Evolutionary conservation across 1,140 invertebrate species (phyloP), one percentile per base, ranked within the genome.

Genomic region (Trachymyrmex cornetzi): DNA sequence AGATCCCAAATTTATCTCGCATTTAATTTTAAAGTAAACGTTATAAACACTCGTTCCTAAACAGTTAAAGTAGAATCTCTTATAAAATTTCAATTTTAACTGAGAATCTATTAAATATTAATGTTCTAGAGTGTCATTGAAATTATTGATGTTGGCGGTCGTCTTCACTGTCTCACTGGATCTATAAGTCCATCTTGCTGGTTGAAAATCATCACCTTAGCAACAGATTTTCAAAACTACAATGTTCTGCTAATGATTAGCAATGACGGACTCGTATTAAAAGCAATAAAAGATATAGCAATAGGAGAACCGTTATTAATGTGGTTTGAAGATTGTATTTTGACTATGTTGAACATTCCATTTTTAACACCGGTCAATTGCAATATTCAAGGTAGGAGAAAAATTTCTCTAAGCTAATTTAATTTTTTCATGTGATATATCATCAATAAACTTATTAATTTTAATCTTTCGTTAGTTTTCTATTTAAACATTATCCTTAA

Each of bases 281-380:
- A 95, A 92, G 93, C 95, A 3, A 95, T 96, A 3, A 95, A 95
- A 87, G 85, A 92, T 0, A 95, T 98, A 6, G 86, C 91, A 55
- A 90, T 93, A 14, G 97, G 96, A 0, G 96, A 98, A 82, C 96
- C 97, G 87, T 92, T 98, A 0, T 93, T 96, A 12, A 95, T 98
- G 86, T 99, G 98, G 98, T 98, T 98, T 93, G 97, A 97, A 0
- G 97, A 98, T 64, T 96, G 97, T 77, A 94, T 98, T 55, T 95
- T 98, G 0, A 96, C 97, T 3, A 95, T 97, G 30, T 95, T 98
- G 79, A 96, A 96, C 63, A 97, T 98, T 91, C 98, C 98, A 0
- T 98, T 98, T 92, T 95, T 99, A 6, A 97, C 96, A 7, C 97
- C 98, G 0, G 93, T 95, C 0, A 98, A 86, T 19, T 57, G 24